Base-by-base conservation (phyloP, 1,140 invertebrate species). In the Nasonia longicornis region DNA sequence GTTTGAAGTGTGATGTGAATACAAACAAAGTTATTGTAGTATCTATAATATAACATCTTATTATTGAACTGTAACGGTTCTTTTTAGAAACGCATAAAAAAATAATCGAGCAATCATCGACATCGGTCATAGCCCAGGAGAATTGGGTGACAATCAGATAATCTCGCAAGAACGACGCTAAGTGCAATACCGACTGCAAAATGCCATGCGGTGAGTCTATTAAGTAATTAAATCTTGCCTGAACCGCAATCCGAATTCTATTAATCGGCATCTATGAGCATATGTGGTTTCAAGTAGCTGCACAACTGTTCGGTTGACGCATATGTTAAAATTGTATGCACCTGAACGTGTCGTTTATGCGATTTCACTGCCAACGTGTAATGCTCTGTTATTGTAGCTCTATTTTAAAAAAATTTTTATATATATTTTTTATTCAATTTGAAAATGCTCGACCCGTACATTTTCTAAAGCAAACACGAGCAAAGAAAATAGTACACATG, bases 271-370 rank as follows among this genome's bases (percentile, higher is more conserved):
- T 38, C 31, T 38, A n/a, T 35, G 69, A 31, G 20, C 69, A 71
- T 35, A 71, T 42, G 31, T 71, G 26, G 29, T 31, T 26, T 42
- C 2, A 71, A 71, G 29, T 35, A 31, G 52, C 52, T 58, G 35
- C 69, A n/a, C 69, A 71, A 71, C 69, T 71, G 69, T 71, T 71
- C 69, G 12, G 12, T 71, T 71, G 29, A 35, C 20, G 16, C 69
- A 71, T 71, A 71, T 71, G 69, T 42, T 42, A 71, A 71, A 16
- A 71, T 71, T 71, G 3, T 12, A 48, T 29, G 20, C 63, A 26
- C 20, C 63, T 64, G 63, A 64, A 64, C 22, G 22, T 64, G 8
- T 22, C 7, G 8, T 64, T 64, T 10, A 16, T 42, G 38, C 38
- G 45, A 48, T 48, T 48, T 48, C 14, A 12, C 14, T 14, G 0